Conservation (phyloP, 2,113 vertebrate species). For the Theropithecus gelada region DNA sequence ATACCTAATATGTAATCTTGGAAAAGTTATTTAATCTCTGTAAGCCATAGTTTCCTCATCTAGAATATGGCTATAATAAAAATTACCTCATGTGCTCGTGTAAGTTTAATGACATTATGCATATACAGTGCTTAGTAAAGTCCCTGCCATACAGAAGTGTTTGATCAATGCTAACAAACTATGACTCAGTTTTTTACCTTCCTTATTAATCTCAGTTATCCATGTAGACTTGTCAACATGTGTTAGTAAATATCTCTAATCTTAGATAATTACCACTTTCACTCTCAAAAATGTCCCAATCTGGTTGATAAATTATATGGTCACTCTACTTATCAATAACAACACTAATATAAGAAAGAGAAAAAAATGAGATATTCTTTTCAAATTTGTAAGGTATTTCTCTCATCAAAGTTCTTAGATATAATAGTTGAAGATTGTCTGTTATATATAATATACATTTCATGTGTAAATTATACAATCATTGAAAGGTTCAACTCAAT, state of each 20-base stretch:
- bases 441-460: neutral
- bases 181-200: neutral
- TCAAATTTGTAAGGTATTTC: neutral
- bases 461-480: neutral
- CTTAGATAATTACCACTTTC: neutral
- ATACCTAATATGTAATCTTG: neutral
- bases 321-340: neutral
- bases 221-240: neutral
- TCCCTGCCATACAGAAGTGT: neutral
- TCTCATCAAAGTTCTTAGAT: neutral
- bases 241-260: neutral
- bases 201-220: neutral
- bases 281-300: neutral
- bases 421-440: neutral
- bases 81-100: neutral
- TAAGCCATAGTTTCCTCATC: neutral
- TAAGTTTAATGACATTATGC: neutral
- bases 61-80: neutral
- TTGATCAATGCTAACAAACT: neutral
- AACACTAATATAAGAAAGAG: neutral
- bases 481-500: neutral
- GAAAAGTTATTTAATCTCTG: neutral
- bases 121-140: neutral
- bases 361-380: neutral
- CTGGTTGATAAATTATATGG: neutral